These are phyloP conservation scores for Takifugu bimaculatus DNA, from an alignment of 2,113 vertebrate genomes.

Conservation along the genomic window DNA sequence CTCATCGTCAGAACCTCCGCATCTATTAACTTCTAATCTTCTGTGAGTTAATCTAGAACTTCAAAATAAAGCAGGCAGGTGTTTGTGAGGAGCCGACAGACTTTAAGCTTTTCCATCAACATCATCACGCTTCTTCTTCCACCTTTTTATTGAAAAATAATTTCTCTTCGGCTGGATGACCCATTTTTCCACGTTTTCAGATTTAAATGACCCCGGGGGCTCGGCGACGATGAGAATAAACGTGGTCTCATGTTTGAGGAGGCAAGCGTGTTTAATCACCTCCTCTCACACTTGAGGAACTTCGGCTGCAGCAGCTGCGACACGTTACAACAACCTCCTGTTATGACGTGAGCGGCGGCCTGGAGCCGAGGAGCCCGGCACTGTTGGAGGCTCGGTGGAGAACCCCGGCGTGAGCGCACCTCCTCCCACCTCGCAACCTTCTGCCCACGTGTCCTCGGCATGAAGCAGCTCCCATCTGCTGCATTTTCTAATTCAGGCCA, in stretches of 20 bases:
- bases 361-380: too few relatives aligned
- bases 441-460: too few relatives aligned
- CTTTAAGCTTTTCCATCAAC: conserved; percentile 11
- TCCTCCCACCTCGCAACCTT: too few relatives aligned
- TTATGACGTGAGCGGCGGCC: too few relatives aligned
- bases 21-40: not conserved
- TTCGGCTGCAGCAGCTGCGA: conserved; percentile 30
- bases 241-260: conserved; percentile 9
- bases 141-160: not conserved
- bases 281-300: conserved; percentile 31
- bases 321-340: conserved; percentile 1
- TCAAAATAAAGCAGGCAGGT: not conserved
- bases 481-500: too few relatives aligned
- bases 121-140: not conserved
- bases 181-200: conserved; percentile 30
- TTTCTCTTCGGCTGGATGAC: conserved; percentile 7
- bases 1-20: not conserved
- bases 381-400: too few relatives aligned
- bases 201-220: conserved; percentile 25
- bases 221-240: conserved; percentile 31
- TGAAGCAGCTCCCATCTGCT: too few relatives aligned
- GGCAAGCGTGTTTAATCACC: conserved; percentile 39
- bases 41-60: conserved; percentile 1
- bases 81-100: not conserved
- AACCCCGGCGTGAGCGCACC: too few relatives aligned